Evolutionary conservation across 1,140 invertebrate genomes (phyloP).

Genomic region (Hermatobates lingyangjiaoensis): DNA sequence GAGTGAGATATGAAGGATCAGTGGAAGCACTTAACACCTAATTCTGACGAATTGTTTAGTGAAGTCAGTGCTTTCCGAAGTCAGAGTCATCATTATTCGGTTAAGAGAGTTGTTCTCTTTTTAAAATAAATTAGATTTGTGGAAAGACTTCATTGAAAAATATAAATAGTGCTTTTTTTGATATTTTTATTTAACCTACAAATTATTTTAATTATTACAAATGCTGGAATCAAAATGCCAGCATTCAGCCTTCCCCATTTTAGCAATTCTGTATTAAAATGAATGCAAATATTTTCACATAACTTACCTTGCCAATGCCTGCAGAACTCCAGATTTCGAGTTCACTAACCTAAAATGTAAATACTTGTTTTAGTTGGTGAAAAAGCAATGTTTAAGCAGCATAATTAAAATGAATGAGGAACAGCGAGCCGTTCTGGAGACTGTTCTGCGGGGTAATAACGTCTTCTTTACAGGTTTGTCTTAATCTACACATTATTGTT

Average conservation of each 20-base stretch:
- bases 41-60: too few relatives aligned
- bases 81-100: too few relatives aligned
- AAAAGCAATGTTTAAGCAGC: conserved; percentile 39
- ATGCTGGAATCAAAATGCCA: neutral
- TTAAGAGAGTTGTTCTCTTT: too few relatives aligned
- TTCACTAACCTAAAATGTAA: neutral
- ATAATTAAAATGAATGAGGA: conserved; percentile 46
- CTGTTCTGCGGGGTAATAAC: conserved; percentile 54
- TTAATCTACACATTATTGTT: neutral
- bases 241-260: neutral
- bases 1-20: too few relatives aligned
- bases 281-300: neutral
- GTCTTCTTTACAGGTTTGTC: conserved; percentile 67
- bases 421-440: conserved; percentile 57
- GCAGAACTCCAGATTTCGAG: too few relatives aligned
- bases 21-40: too few relatives aligned
- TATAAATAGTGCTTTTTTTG: too few relatives aligned
- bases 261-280: neutral
- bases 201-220: neutral
- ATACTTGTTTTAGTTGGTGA: conserved; percentile 27
- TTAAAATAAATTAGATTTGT: too few relatives aligned
- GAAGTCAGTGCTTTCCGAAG: too few relatives aligned
- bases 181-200: neutral
- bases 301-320: neutral
- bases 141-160: too few relatives aligned